Evolutionary conservation across 1,140 invertebrate species (phyloP), one percentile per base, ranked within the genome.

Genomic region (Grapholita molesta): DNA sequence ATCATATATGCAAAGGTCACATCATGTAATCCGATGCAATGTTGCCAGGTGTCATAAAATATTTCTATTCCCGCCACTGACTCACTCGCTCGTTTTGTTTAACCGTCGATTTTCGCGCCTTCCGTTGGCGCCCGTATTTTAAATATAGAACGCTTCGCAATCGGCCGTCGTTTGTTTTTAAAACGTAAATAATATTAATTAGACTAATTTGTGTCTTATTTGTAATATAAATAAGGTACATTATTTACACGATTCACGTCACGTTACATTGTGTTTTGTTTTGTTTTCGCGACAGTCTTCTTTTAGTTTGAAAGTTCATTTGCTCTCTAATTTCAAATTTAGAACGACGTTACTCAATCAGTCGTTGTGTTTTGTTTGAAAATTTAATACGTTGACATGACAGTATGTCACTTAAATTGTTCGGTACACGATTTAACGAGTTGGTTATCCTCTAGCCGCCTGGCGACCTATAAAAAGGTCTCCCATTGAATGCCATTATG

Each of bases 101-200:
- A 33, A 70, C 68, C 65, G 52, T 69, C 42, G 64, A 70, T 73
- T 78, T 78, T 79, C 70, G 75, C 76, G 73, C 73, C 71, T 71
- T 65, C 66, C 64, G 70, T 83, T 81, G 72, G 78, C 79, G 83
- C 82, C 79, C 72, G 75, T 80, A 82, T 82, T 79, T 84, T 81
- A 86, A 79, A 72, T 70, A 77, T 72, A 72, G 77, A 73, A 70
- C 64, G 68, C 42, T 48, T 66, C 35, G 35, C 35, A 38, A 38
- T 38, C 53, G 52, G 32, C 55, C 15, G 35, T 61, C 35, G 28
- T 68, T 73, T 66, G 72, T 70, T 48, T 48, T 48, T 21, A 48
- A 48, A 48, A 48, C 42, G 42, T 48, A 48, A 48, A 48, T 48
- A 48, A 48, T 15, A 38, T 38, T 38, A n/a, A n/a, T 21, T 18